Percentiles rank a stretch among this genome's conserved stretches.
Conservation (phyloP, 2,113 vertebrate species). For the Panthera tigris region DNA sequence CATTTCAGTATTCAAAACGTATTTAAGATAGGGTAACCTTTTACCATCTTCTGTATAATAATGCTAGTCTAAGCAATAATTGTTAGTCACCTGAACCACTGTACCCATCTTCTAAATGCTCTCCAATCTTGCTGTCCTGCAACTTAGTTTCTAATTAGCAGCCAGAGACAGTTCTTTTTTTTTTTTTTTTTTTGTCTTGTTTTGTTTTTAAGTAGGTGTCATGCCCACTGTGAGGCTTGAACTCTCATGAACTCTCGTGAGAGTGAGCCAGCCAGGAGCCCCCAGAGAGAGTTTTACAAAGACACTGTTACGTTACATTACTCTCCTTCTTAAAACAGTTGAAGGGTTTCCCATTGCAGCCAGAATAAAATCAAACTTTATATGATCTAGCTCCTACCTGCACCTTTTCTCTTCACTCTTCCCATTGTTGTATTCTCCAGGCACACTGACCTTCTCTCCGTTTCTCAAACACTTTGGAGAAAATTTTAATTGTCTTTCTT, state of each 20-base stretch:
- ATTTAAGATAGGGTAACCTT: not conserved
- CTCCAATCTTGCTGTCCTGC: not conserved
- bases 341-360: not conserved
- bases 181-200: no score
- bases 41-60: not conserved
- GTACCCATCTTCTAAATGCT: not conserved
- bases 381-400: not conserved
- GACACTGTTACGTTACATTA: not conserved
- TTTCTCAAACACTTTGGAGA: not conserved
- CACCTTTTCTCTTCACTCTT: not conserved
- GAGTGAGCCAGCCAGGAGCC: no score
- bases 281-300: constrained; percentile 2
- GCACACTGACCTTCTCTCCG: not conserved
- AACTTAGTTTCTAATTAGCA: not conserved
- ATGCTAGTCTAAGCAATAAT: not conserved
- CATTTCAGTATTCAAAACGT: not conserved
- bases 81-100: not conserved
- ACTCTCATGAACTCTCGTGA: no score
- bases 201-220: no score
- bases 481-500: not conserved
- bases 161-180: not conserved
- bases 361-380: not conserved
- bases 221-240: no score
- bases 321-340: not conserved
- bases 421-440: not conserved